Percentiles rank a stretch among this genome's conserved stretches.
These are phyloP conservation scores for Apocheima hispidaria DNA, from an alignment of 2,888 invertebrate genomes.

Conservation along the genomic window DNA sequence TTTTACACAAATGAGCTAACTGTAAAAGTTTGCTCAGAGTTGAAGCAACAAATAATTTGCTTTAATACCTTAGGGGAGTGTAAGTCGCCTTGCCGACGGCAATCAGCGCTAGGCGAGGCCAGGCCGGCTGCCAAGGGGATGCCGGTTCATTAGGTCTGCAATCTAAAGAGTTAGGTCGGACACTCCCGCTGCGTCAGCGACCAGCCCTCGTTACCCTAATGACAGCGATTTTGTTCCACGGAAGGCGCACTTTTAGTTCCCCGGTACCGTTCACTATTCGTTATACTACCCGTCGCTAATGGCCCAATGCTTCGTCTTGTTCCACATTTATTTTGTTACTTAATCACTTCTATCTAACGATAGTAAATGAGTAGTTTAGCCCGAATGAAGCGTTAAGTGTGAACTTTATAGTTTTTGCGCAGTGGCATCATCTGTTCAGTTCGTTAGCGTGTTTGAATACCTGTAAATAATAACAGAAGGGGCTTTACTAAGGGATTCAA, in stretches of 20 bases:
- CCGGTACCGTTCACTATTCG: conserved; percentile 76
- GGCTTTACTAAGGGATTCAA: no score
- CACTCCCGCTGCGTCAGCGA: conserved; percentile 76
- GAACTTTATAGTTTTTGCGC: conserved; percentile 23
- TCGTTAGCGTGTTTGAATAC: no score
- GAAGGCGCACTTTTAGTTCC: conserved; percentile 78
- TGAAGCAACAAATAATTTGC: conserved; percentile 48
- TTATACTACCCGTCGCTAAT: conserved; percentile 78
- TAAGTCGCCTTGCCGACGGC: conserved; percentile 56
- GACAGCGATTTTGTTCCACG: conserved; percentile 80
- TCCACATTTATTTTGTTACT: conserved; percentile 70
- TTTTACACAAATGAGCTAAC: conserved; percentile 41
- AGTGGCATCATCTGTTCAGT: background rate
- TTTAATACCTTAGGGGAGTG: conserved; percentile 54
- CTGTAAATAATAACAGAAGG: no score
- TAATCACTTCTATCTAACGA: conserved; percentile 60
- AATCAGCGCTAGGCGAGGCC: conserved; percentile 59
- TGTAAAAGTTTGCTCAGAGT: conserved; percentile 35
- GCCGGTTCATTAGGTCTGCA: conserved; percentile 78
- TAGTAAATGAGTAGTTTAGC: conserved; percentile 45
- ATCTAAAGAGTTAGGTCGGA: conserved; percentile 73
- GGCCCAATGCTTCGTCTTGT: conserved; percentile 72
- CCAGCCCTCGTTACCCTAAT: conserved; percentile 82
- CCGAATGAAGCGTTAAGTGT: conserved; percentile 26
- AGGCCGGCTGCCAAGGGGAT: conserved; percentile 66